These are phyloP conservation scores for Blastobasis lacticolella DNA, from an alignment of 2,888 invertebrate species.

Conservation along the genomic window DNA sequence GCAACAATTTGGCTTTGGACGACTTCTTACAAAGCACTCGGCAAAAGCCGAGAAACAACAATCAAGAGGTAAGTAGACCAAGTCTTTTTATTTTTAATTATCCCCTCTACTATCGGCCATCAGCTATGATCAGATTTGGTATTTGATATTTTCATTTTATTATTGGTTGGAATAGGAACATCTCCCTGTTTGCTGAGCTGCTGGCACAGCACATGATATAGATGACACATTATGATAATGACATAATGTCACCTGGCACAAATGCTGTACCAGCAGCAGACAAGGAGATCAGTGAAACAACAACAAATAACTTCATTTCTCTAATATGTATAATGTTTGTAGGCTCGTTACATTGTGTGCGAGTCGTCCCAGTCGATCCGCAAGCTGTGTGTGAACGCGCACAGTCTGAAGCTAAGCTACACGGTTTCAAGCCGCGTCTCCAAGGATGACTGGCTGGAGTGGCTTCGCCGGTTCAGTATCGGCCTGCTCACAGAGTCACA, in stretches of 20 bases:
- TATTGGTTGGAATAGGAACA: too few species aligned
- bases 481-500: conserved; percentile 96
- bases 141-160: too few species aligned
- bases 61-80: conserved; percentile 75
- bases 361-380: conserved; percentile 83
- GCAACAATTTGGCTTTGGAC: conserved; percentile 73
- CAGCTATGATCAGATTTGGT: too few species aligned
- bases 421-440: conserved; percentile 94
- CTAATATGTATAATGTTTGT: conserved; percentile 11
- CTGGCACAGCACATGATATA: too few species aligned
- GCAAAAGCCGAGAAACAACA: conserved; percentile 78
- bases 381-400: conserved; percentile 86
- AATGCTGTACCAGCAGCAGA: too few species aligned
- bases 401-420: conserved; percentile 92
- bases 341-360: conserved; percentile 62
- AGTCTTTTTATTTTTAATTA: background rate
- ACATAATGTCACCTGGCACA: too few species aligned
- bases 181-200: too few species aligned
- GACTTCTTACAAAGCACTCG: conserved; percentile 79
- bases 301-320: too few species aligned
- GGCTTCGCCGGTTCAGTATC: conserved; percentile 93
- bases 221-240: too few species aligned
- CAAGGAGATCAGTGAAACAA: too few species aligned
- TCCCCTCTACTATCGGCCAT: too few species aligned
- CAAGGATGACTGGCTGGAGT: conserved; percentile 99